phyloP scores from a whole-genome alignment of 1,140 invertebrate genomes.

The Thaumetopoea pityocampa region DNA sequence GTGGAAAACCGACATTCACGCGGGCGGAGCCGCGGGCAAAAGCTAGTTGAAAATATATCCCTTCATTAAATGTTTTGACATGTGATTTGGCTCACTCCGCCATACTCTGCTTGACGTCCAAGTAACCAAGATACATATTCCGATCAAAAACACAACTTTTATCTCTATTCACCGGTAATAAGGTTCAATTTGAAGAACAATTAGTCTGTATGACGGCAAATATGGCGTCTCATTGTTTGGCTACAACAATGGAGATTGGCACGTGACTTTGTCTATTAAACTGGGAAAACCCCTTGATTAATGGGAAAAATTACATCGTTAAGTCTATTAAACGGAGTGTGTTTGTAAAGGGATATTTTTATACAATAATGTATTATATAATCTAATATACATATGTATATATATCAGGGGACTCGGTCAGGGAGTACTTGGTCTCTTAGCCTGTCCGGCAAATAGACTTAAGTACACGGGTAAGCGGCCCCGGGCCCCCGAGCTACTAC shows the following conservation, averaged over 20 bases:
- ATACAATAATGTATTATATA: no score
- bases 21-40: no score
- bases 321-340: no score
- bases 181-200: constrained; percentile 7
- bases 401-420: no score
- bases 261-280: constrained; percentile 39
- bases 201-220: not conserved
- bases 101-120: constrained; percentile 22
- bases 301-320: constrained; percentile 33
- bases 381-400: no score
- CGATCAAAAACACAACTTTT: not conserved
- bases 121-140: not conserved
- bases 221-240: constrained; percentile 26
- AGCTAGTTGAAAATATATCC: no score
- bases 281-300: constrained; percentile 41
- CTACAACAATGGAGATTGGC: constrained; percentile 36
- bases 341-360: no score
- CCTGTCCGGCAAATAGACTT: no score
- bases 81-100: constrained; percentile 41
- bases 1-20: no score
- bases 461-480: no score
- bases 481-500: no score
- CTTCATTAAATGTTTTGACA: constrained; percentile 40
- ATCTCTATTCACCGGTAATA: not conserved
- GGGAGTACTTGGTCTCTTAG: no score